A percentile compares a stretch with the other conserved stretches of the same genome.
phyloP scores from a whole-genome alignment of 1,140 invertebrate species.

The Hycleus phaleratus region DNA sequence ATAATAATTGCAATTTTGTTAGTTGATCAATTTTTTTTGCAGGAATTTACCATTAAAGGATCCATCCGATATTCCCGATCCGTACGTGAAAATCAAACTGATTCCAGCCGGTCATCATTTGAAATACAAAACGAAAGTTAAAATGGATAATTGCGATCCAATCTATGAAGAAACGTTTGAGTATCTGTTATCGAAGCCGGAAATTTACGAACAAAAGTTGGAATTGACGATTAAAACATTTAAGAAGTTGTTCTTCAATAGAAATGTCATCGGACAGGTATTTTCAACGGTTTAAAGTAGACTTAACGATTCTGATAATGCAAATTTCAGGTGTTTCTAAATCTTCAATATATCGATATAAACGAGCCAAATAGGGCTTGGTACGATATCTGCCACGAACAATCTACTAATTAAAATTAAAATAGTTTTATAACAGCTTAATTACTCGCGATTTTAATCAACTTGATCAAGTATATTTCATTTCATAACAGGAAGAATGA shows the following conservation, averaged over 20 bases:
- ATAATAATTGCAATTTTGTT: no score
- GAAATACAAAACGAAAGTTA: constrained; percentile 78
- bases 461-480: no score
- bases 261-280: constrained; percentile 72
- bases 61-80: constrained; percentile 80
- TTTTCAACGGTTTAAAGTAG: neutral
- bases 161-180: constrained; percentile 84
- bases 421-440: no score
- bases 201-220: constrained; percentile 59
- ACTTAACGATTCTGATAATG: neutral
- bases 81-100: constrained; percentile 87
- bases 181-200: constrained; percentile 65
- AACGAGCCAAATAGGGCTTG: constrained; percentile 2
- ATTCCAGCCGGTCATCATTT: constrained; percentile 69
- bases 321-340: neutral
- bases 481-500: no score
- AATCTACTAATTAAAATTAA: no score
- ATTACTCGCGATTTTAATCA: no score
- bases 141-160: constrained; percentile 80
- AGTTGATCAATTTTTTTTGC: constrained; percentile 4
- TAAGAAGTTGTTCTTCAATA: constrained; percentile 69
- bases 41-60: constrained; percentile 79
- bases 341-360: constrained; percentile 6
- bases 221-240: constrained; percentile 68
- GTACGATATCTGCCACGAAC: neutral